Evolutionary conservation across 2,888 invertebrate species (phyloP), one percentile per base, ranked within the genome.

Genomic region (Protophormia terraenovae): DNA sequence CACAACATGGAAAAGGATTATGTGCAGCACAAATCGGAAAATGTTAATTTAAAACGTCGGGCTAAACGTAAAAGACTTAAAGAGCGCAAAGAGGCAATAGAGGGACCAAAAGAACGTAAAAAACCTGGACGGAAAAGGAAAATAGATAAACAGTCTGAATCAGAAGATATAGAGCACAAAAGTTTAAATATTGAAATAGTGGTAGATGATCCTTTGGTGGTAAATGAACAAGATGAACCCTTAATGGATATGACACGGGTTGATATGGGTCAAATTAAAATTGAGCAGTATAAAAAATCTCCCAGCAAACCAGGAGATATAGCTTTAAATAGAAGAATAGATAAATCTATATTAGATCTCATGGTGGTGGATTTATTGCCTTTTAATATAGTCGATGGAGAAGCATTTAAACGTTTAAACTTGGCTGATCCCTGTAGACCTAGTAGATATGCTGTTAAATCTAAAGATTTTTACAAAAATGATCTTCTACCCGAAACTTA

Each of bases 311-410:
- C 78, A 0, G 62, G 55, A 7, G 85, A 85, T n/a, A 14, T 78
- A 2, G 77, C 78, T n/a, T 10, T 78, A 5, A 69, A 55, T 45
- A 73, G 58, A 50, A 78, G 85, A 38, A 82, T 85, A 41, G 85
- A 85, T 64, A 78, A 62, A 3, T 47, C 38, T 1, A 64, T 85
- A 64, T 60, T 86, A 73, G 64, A 84, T 69, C 76, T 82, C 4
- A 71, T 84, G 69, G 35, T 86, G 19, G 83, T 86, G 7, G 86
- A 86, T 62, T 60, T 86, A 8, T 53, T 83, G 22, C 83, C 83
- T 0, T 86, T 83, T 32, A 78, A 71, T 41, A 82, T 75, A 4
- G 77, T 84, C 6, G 85, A 85, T 24, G 85, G 85, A 16, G 29
- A 60, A 14, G 85, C 85, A 58, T 85, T 85, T 69, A 81, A 82